These are phyloP conservation scores for Eustalomyia histrio DNA, from an alignment of 2,888 invertebrate species.

Conservation along the genomic window DNA sequence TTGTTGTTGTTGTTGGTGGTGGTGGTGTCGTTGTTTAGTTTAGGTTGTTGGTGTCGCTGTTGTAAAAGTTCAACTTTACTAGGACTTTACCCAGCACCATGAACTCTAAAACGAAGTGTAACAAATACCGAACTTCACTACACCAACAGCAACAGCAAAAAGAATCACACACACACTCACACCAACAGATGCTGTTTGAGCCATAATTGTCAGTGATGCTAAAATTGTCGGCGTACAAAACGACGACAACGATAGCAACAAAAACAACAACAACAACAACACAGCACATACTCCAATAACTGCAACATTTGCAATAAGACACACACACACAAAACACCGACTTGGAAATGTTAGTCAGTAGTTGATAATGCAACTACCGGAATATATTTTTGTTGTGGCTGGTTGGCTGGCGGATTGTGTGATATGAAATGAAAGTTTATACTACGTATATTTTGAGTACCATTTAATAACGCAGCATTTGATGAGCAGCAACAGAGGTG, in stretches of 20 bases:
- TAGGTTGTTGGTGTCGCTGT: constrained; percentile 4
- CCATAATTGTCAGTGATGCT: constrained; percentile 27
- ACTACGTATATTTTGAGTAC: constrained; percentile 57
- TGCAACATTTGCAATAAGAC: not conserved
- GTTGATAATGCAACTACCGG: constrained; percentile 52
- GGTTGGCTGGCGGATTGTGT: constrained; percentile 46
- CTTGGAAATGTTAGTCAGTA: constrained; percentile 39
- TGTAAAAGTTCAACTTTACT: constrained; percentile 51
- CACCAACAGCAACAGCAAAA: constrained; percentile 41
- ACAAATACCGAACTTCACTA: constrained; percentile 62
- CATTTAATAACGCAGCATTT: constrained; percentile 64
- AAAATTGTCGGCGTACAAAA: constrained; percentile 45
- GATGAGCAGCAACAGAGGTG: constrained; percentile 45
- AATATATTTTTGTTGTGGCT: constrained; percentile 51
- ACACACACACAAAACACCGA: constrained; percentile 27
- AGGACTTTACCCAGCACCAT: constrained; percentile 58
- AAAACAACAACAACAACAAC: constrained; percentile 17
- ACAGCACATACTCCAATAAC: constrained; percentile 1
- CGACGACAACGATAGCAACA: constrained; percentile 33
- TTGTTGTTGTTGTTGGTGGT: constrained; percentile 2
- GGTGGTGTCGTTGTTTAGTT: constrained; percentile 19
- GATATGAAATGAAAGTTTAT: constrained; percentile 55
- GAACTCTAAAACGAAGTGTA: constrained; percentile 65
- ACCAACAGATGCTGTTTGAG: constrained; percentile 24
- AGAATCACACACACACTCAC: constrained; percentile 22